phyloP scores from a whole-genome alignment of 1,140 invertebrate species.

The Antheraea pernyi region DNA sequence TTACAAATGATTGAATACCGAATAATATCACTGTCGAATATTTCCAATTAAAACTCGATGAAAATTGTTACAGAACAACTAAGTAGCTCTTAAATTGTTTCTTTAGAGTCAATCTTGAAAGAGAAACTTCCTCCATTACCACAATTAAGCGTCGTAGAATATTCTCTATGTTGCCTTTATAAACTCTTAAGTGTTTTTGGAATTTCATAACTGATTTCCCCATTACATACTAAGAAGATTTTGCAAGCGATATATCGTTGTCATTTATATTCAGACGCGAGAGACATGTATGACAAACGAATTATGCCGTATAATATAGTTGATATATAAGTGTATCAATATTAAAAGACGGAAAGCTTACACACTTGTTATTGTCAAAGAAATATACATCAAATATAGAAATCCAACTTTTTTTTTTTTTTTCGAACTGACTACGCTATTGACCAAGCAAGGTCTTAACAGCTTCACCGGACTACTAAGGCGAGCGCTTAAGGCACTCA shows the following conservation, averaged over 20 bases:
- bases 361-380: too few relatives aligned
- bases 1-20: neutral
- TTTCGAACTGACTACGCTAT: too few relatives aligned
- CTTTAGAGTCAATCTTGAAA: conserved; percentile 1
- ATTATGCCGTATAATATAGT: too few relatives aligned
- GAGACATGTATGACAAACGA: too few relatives aligned
- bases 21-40: neutral
- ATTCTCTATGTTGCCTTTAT: conserved; percentile 5
- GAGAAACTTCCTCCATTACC: conserved; percentile 10
- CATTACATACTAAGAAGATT: neutral
- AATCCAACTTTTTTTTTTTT: too few relatives aligned
- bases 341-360: too few relatives aligned
- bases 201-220: neutral
- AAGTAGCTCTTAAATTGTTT: conserved; percentile 6
- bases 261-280: conserved; percentile 39
- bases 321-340: too few relatives aligned
- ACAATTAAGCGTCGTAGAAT: conserved; percentile 8
- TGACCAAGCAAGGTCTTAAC: too few relatives aligned
- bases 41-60: neutral
- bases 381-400: too few relatives aligned
- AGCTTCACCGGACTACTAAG: too few relatives aligned
- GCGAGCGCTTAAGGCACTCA: too few relatives aligned
- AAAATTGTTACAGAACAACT: neutral
- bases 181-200: neutral
- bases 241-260: too few relatives aligned